Evolutionary conservation across 2,797 vertebrate genomes (phyloP).

Genomic region (Prunella strophiata): DNA sequence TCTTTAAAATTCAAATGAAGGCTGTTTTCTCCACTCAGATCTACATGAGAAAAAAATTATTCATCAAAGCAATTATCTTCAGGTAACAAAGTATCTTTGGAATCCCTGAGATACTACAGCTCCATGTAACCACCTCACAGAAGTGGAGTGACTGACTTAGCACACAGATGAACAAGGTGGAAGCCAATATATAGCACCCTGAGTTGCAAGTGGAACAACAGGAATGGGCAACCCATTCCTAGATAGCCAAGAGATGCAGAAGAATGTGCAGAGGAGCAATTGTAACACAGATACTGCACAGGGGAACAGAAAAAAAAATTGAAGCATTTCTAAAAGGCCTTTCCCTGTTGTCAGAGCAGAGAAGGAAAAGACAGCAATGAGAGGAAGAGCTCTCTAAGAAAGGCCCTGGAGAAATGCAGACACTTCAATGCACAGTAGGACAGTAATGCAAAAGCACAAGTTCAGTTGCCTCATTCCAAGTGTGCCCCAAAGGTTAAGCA

Average conservation of each 20-base stretch:
- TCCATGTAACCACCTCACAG: not conserved
- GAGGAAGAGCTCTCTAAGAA: not conserved
- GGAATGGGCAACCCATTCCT: not conserved
- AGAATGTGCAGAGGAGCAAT: not conserved
- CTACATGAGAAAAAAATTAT: not conserved
- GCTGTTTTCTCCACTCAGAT: not conserved
- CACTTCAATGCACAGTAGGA: not conserved
- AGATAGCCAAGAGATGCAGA: not conserved
- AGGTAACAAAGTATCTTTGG: not conserved
- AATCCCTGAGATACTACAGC: slow-evolving; percentile 52
- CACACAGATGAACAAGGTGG: not conserved
- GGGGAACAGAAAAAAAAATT: fast-evolving
- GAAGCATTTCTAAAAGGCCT: not conserved
- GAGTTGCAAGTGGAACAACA: not conserved
- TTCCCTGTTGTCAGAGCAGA: not conserved
- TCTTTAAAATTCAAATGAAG: not conserved
- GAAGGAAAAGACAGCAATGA: not conserved
- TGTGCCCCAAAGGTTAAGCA: not conserved
- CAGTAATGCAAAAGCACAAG: not conserved
- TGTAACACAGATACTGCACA: not conserved
- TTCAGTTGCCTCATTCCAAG: not conserved
- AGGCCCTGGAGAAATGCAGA: not conserved
- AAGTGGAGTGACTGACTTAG: not conserved
- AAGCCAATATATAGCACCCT: slow-evolving; percentile 28
- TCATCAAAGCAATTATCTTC: not conserved